Base-by-base conservation (phyloP, 2,113 vertebrate species). In the Platysternon megacephalum region DNA sequence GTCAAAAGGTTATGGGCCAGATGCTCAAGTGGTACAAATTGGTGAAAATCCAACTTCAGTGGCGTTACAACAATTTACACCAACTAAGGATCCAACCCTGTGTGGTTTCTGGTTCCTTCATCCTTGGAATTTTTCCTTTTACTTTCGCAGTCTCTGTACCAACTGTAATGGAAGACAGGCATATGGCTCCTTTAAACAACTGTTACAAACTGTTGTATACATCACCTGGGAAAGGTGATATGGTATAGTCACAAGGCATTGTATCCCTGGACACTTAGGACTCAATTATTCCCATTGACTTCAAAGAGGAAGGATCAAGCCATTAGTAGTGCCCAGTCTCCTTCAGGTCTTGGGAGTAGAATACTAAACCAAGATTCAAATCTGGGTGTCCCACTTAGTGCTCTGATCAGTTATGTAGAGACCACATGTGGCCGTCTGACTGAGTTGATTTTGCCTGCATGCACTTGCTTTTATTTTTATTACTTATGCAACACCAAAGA, bases 11-110 rank as follows among this genome's bases (percentile, higher is more conserved):
- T 44, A 8, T 6, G 72, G 39, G 11, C 72, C 39, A 39, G 19
- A 26, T 11, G 21, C 11, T 26, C 42, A 26, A 6, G 2, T 32
- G n/a, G 56, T 89, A 79, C 3, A 84, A 90, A n/a, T 6, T 51
- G 83, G 26, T 14, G 22, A 21, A 17, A 65, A 19, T 56, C 44
- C 61, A 32, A 83, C 21, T 85, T 48, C 7, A 65, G 24, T 26
- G 21, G 8, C 68, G 51, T 79, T 74, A 55, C 86, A 93, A 42
- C 89, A 87, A 92, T 49, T 2, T 21, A n/a, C 24, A 80, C 44
- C 29, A 82, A 29, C 17, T 52, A 84, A 61, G 1, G 11, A 87
- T 80, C 17, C 11, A 42, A 76, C 39, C 39, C 22, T 26, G 44
- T 80, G 39, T 5, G 78, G 6, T 2, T 86, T 95, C 92, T 58